These are phyloP conservation scores for Papilio protenor DNA, from an alignment of 2,888 invertebrate genomes.

Conservation along the genomic window DNA sequence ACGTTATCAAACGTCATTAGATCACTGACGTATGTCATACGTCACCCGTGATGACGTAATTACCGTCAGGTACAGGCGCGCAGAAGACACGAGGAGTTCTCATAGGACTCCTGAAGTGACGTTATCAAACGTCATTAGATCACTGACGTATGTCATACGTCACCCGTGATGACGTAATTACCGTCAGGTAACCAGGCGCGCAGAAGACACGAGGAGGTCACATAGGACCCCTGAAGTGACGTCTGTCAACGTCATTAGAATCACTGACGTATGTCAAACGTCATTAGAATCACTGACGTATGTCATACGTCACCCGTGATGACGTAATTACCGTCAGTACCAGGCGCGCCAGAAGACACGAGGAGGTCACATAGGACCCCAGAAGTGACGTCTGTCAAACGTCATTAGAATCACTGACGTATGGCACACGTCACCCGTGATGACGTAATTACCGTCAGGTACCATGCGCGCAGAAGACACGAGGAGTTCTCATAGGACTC, in stretches of 20 bases:
- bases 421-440: neutral
- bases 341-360: slow-evolving; percentile 8
- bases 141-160: too few species aligned
- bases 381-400: neutral
- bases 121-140: neutral
- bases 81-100: neutral
- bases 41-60: neutral
- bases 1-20: neutral
- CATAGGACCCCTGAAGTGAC: too few species aligned
- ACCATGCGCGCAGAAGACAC: slow-evolving; percentile 13
- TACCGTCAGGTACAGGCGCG: neutral
- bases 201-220: too few species aligned
- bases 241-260: neutral
- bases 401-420: neutral
- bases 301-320: neutral
- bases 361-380: neutral
- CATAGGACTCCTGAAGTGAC: neutral
- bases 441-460: neutral
- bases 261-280: neutral
- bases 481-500: neutral
- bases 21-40: neutral
- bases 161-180: too few species aligned
- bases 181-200: too few species aligned
- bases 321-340: neutral
- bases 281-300: too few species aligned